Conservation (phyloP, 2,113 vertebrate genomes). For the Cynopterus brachyotis region DNA sequence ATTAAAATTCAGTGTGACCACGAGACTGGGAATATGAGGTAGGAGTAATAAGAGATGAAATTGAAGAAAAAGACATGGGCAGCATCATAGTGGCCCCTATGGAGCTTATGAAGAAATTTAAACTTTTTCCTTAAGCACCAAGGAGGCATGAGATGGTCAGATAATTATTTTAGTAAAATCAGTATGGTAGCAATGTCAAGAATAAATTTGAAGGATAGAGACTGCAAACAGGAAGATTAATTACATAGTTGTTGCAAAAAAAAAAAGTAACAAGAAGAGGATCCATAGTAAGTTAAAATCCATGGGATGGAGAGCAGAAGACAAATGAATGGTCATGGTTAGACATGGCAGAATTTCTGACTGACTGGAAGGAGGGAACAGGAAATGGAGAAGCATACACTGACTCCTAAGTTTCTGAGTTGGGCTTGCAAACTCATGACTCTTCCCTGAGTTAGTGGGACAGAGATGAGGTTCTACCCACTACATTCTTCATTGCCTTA, state of each 20-base stretch:
- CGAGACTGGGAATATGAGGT: not conserved
- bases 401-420: not conserved
- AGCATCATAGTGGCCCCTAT: not conserved
- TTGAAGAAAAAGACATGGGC: not conserved
- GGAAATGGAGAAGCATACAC: not conserved
- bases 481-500: not conserved
- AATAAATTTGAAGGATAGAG: not conserved
- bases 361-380: not conserved
- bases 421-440: not conserved
- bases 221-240: not conserved
- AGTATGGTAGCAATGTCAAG: not conserved
- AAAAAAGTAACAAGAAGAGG: rapidly evolving
- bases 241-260: not conserved
- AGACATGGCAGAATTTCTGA: slow-evolving; percentile 1
- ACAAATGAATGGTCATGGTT: not conserved
- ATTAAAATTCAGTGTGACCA: not conserved
- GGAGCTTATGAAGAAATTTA: not conserved
- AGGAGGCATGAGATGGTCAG: not conserved
- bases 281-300: not conserved
- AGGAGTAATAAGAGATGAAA: not conserved
- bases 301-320: not conserved
- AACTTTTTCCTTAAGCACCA: not conserved
- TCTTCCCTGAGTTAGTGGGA: not conserved
- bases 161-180: not conserved
- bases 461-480: not conserved